These are phyloP conservation scores for Cladorhizidae sp. DNA, from an alignment of 37 sponge, comb jelly and placozoan genomes.

Conservation along the genomic window DNA sequence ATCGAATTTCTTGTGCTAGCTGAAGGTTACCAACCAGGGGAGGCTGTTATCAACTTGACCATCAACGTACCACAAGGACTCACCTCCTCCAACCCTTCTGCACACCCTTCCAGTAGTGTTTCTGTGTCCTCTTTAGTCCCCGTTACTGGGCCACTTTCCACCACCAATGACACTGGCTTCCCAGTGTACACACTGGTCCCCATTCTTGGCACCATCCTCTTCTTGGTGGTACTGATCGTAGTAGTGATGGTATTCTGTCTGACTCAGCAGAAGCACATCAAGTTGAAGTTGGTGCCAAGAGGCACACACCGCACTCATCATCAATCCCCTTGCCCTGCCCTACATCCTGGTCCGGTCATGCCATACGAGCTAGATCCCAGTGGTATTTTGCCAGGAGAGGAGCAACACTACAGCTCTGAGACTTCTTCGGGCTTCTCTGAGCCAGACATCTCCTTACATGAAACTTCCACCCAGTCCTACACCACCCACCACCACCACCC, in stretches of 20 bases:
- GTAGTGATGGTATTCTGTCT: constrained; percentile 32
- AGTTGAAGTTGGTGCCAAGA: constrained; percentile 4
- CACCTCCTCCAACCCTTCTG: background rate
- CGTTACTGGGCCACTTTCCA: background rate
- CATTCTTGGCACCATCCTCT: constrained; percentile 35
- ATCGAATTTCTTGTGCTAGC: constrained; percentile 21
- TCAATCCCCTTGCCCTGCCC: background rate
- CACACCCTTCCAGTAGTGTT: background rate
- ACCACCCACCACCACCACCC: too few relatives aligned
- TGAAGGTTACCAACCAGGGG: constrained; percentile 25
- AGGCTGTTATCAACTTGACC: constrained; percentile 8
- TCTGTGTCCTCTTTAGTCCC: background rate
- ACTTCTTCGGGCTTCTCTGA: constrained; percentile 38
- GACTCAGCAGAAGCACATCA: constrained; percentile 41
- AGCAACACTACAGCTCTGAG: constrained; percentile 7
- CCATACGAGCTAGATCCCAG: constrained; percentile 10
- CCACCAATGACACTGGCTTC: constrained; percentile 7
- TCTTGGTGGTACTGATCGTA: constrained; percentile 27
- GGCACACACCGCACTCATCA: background rate
- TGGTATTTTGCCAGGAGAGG: background rate
- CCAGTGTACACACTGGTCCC: constrained; percentile 51
- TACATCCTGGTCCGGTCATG: background rate
- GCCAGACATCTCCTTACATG: background rate
- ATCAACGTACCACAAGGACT: background rate
- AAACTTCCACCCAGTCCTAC: constrained; percentile 3